phyloP scores from a whole-genome alignment of 1,140 invertebrate species.

The Anoplolepis gracilipes region DNA sequence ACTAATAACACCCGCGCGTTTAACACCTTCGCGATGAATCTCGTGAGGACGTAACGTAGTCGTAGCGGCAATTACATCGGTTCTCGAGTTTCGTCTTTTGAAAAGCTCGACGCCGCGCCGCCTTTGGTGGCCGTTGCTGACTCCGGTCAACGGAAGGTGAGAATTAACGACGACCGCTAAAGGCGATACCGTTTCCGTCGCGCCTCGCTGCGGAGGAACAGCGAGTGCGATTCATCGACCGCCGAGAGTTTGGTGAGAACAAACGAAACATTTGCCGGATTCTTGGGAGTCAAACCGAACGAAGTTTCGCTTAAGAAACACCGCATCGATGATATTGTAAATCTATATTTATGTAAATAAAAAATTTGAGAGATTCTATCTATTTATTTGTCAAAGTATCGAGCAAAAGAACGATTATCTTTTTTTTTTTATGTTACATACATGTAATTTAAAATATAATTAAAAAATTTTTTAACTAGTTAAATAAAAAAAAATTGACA shows the following conservation, averaged over 20 bases:
- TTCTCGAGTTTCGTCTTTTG: slow-evolving; percentile 63
- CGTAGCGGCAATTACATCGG: slow-evolving; percentile 65
- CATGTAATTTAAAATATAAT: neutral
- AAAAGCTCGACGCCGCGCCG: slow-evolving; percentile 59
- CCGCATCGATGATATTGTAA: neutral
- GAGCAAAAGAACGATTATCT: neutral
- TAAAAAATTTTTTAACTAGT: neutral
- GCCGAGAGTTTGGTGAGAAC: slow-evolving; percentile 57
- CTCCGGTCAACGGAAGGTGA: slow-evolving; percentile 67
- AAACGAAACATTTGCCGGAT: slow-evolving; percentile 30
- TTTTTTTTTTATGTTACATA: neutral
- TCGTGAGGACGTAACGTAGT: slow-evolving; percentile 33
- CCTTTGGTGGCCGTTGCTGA: slow-evolving; percentile 45
- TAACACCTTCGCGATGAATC: slow-evolving; percentile 73
- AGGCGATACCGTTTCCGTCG: slow-evolving; percentile 72
- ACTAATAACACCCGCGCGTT: slow-evolving; percentile 55
- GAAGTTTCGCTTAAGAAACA: neutral
- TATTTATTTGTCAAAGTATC: neutral
- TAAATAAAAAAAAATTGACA: slow-evolving; percentile 11
- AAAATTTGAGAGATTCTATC: neutral
- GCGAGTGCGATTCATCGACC: slow-evolving; percentile 69
- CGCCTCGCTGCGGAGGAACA: slow-evolving; percentile 73
- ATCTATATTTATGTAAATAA: neutral
- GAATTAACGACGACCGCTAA: slow-evolving; percentile 74
- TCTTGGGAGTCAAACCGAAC: slow-evolving; percentile 18